phyloP scores from a whole-genome alignment of 2,888 invertebrate genomes.

The Oxycera nigricornis region DNA sequence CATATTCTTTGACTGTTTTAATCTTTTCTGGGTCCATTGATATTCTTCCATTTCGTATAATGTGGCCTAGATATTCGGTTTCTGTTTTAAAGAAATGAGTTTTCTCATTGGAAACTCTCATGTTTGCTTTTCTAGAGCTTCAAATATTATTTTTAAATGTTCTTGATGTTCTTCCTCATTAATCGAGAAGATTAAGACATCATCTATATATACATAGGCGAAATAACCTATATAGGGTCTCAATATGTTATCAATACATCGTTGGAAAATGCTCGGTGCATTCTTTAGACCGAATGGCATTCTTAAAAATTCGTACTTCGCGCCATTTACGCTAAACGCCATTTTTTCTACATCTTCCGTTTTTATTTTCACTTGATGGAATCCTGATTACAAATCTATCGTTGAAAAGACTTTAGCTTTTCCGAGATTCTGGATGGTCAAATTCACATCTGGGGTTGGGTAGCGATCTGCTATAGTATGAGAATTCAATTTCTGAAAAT shows the following conservation, averaged over 20 bases:
- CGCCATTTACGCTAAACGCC: conserved; percentile 21
- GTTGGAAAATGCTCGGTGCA: conserved; percentile 42
- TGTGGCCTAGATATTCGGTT: conserved; percentile 43
- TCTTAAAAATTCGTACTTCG: conserved; percentile 37
- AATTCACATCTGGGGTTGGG: conserved; percentile 4
- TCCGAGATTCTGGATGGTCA: conserved; percentile 1
- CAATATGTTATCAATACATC: conserved; percentile 41
- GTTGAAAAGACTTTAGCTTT: conserved; percentile 19
- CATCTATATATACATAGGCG: conserved; percentile 44
- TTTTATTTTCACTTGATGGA: conserved; percentile 14
- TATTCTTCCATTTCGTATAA: conserved; percentile 37
- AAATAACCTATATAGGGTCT: conserved; percentile 45
- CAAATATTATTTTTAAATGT: conserved; percentile 40
- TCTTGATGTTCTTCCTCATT: conserved; percentile 39
- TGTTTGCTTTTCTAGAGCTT: conserved; percentile 44
- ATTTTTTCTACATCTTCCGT: conserved; percentile 1
- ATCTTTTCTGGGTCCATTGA: conserved; percentile 44
- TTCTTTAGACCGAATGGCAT: conserved; percentile 44
- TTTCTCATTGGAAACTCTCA: conserved; percentile 50
- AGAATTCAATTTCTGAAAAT: conserved; percentile 15
- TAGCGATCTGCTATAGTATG: conserved; percentile 9
- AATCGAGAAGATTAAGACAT: conserved; percentile 48
- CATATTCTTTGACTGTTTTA: conserved; percentile 46
- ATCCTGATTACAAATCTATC: conserved; percentile 31
- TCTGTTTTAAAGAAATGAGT: conserved; percentile 31